Percentiles rank a stretch among this genome's conserved stretches.
phyloP scores from a whole-genome alignment of 1,140 invertebrate species.

The Dysdera silvatica region DNA sequence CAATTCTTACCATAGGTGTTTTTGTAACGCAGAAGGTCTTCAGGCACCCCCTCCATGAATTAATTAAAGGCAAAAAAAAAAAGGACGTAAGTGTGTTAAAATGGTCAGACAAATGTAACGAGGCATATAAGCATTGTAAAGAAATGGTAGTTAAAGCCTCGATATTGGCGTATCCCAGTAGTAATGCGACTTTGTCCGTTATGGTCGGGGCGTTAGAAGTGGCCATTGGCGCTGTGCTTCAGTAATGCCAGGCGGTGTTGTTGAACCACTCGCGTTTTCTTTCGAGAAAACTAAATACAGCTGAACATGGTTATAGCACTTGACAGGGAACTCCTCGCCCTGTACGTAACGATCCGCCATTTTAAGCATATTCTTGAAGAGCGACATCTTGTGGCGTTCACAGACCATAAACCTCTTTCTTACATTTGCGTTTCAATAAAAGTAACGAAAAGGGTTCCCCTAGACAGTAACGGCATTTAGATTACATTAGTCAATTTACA shows the following conservation, averaged over 20 bases:
- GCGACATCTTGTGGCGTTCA: slow-evolving; percentile 34
- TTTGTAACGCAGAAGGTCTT: slow-evolving; percentile 2
- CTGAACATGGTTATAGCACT: slow-evolving; percentile 28
- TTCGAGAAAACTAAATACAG: slow-evolving; percentile 19
- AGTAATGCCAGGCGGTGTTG: slow-evolving; percentile 4
- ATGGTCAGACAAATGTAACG: slow-evolving; percentile 27
- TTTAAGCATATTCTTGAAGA: slow-evolving; percentile 38
- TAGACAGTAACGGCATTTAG: slow-evolving; percentile 36
- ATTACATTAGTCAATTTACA: slow-evolving; percentile 42
- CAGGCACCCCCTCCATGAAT: not conserved
- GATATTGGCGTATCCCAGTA: slow-evolving; percentile 13
- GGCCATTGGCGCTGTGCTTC: slow-evolving; percentile 24
- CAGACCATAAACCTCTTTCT: slow-evolving; percentile 39
- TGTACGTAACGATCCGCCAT: slow-evolving; percentile 34
- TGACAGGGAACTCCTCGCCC: slow-evolving; percentile 36
- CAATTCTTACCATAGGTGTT: slow-evolving; percentile 39
- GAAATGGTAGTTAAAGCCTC: slow-evolving; percentile 32
- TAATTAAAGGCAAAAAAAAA: not conserved
- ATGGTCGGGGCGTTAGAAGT: slow-evolving; percentile 20
- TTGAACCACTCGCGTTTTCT: slow-evolving; percentile 29
- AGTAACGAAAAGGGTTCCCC: slow-evolving; percentile 29
- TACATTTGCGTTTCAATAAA: slow-evolving; percentile 31
- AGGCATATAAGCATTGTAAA: slow-evolving; percentile 43
- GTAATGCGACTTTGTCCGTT: slow-evolving; percentile 10
- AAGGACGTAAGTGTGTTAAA: not conserved